Base-by-base conservation (phyloP, 1,140 invertebrate species). In the Trialeurodes vaporariorum region DNA sequence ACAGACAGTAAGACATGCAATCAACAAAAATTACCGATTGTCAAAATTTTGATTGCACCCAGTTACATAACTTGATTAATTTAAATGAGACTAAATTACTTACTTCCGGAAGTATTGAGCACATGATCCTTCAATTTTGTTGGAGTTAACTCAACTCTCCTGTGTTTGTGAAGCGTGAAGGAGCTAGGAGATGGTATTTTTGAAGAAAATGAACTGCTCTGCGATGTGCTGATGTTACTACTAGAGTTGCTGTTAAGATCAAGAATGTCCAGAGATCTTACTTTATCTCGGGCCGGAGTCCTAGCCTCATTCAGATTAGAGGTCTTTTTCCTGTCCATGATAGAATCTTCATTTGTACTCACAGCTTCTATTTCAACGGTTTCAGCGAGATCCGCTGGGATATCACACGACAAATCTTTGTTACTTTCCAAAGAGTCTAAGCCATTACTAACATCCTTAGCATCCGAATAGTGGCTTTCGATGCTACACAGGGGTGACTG, bases 111-210 rank as follows among this genome's bases (percentile, higher is more conserved):
- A 9, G 60, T 61, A 22, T 11, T 61, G 5, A 25, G 11, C 60
- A 61, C n/a, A 25, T 25, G n/a, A n/a, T 61, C n/a, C 24, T 68
- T 61, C 25, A 68, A 59, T 64, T 69, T 70, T 26, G 71, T 64
- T 59, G 69, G 69, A 13, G 61, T 61, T 65, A 72, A 40, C 27
- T 72, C 69, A 25, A 72, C 71, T 67, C 67, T 72, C 13, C 71
- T 60, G 62, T 72, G 71, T 49, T 68, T 64, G 65, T 67, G 65
- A n/a, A 72, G 60, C 12, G 71, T 72, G 26, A 72, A 72, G 22
- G 70, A 49, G 17, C 34, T 49, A 9, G 34, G 34, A 9, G 34
- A 49, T 49, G 34, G 34, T 49, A 49, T 49, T 17, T 49, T 49
- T 49, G 34, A 49, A 5, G 17, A 5, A 49, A 49, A 49, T 5